Percentiles rank a stretch among this genome's conserved stretches.
Conservation (phyloP, 2,888 invertebrate species). For the Latrodectus elegans region DNA sequence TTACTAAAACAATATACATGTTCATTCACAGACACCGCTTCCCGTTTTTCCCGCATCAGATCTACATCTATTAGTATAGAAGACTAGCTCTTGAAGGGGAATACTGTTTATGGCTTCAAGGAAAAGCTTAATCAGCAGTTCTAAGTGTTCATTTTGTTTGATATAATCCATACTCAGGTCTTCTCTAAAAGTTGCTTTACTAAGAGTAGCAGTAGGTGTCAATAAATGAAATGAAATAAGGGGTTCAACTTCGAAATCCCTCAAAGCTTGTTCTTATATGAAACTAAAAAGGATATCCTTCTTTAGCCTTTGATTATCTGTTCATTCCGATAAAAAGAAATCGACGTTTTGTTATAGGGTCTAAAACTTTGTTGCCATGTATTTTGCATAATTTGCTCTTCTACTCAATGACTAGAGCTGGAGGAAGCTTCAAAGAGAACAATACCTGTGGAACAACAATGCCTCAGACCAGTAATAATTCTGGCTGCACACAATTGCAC, state of each 20-base stretch:
- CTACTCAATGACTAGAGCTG: not conserved
- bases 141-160: slow-evolving; percentile 4
- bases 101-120: slow-evolving; percentile 3
- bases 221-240: not conserved
- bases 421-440: slow-evolving; percentile 1
- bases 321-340: not conserved
- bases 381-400: not conserved
- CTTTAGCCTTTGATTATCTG: slow-evolving; percentile 1
- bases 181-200: not conserved
- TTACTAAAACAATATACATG: slow-evolving; percentile 8
- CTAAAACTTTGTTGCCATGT: not conserved
- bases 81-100: not conserved
- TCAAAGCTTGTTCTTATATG: not conserved
- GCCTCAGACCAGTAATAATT: slow-evolving; percentile 5
- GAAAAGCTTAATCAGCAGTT: not conserved
- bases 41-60: not conserved
- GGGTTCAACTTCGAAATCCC: not conserved
- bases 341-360: not conserved
- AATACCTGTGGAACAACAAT: slow-evolving; percentile 6
- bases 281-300: slow-evolving; percentile 23
- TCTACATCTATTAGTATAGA: slow-evolving; percentile 3
- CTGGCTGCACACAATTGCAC: slow-evolving; percentile 13
- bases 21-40: not conserved
- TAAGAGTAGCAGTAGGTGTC: slow-evolving; percentile 16
- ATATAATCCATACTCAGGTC: slow-evolving; percentile 1